These are phyloP conservation scores for Atherinosoma microstoma DNA, from an alignment of 2,797 vertebrate species.

Conservation along the genomic window DNA sequence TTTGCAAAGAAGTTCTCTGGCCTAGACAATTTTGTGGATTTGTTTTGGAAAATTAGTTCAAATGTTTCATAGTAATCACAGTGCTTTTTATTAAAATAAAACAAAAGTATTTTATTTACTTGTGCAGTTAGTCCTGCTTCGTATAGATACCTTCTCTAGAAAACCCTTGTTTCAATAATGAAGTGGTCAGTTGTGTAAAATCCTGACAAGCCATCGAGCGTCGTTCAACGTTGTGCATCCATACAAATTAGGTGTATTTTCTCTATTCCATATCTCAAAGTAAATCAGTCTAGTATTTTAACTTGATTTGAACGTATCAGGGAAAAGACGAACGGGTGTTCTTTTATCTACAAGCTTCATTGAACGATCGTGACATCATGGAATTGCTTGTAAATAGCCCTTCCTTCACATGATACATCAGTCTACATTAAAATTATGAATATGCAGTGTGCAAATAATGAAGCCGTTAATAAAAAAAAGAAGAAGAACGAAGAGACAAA, in stretches of 20 bases:
- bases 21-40: neutral
- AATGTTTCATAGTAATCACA: neutral
- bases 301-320: neutral
- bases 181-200: neutral
- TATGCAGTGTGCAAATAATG: too few species aligned
- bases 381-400: neutral
- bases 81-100: neutral
- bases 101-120: neutral
- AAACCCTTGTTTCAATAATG: neutral
- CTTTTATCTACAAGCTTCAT: neutral
- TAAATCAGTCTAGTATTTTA: neutral
- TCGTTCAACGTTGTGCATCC: neutral
- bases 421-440: neutral
- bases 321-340: slow-evolving; percentile 5
- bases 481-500: neutral
- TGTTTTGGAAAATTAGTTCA: neutral
- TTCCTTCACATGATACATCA: neutral
- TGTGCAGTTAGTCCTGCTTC: too few species aligned
- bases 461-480: neutral
- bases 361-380: neutral
- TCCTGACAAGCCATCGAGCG: neutral
- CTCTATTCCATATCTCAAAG: slow-evolving; percentile 2
- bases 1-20: neutral
- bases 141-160: neutral
- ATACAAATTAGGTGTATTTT: neutral